Conservation (phyloP, 2,888 invertebrate genomes). For the Xanthia togata region DNA sequence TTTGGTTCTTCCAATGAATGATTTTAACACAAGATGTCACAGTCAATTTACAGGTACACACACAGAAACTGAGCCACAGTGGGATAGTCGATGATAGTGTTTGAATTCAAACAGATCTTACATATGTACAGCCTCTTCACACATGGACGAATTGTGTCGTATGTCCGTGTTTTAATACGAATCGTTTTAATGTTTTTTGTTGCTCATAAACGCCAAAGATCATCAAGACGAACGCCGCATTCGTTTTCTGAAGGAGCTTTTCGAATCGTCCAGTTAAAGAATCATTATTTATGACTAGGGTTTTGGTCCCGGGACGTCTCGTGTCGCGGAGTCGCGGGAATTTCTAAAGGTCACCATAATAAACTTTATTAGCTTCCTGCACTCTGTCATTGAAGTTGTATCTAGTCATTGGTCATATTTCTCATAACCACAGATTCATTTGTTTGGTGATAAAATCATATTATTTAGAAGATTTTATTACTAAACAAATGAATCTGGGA, state of each 20-base stretch:
- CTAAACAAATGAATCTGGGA: too few species aligned
- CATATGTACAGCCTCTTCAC: neutral
- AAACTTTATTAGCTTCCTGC: neutral
- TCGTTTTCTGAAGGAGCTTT: neutral
- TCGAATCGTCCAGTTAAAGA: neutral
- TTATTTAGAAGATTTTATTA: too few species aligned
- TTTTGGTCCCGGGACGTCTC: neutral
- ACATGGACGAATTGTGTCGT: neutral
- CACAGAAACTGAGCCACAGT: neutral
- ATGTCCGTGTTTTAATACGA: neutral
- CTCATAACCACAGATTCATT: too few species aligned
- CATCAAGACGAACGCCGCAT: neutral
- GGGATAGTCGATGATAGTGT: neutral
- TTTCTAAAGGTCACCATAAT: neutral
- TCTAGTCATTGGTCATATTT: too few species aligned
- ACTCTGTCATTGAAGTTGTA: too few species aligned
- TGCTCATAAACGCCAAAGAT: neutral
- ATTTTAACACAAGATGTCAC: neutral
- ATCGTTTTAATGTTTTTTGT: neutral
- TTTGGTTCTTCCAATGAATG: neutral
- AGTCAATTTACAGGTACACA: constrained; percentile 3
- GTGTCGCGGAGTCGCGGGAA: neutral
- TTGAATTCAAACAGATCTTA: neutral
- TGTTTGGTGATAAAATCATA: too few species aligned
- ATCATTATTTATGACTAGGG: neutral